Evolutionary conservation across 2,113 vertebrate species (phyloP), one percentile per base, ranked within the genome.

Genomic region (Varanus komodoensis): DNA sequence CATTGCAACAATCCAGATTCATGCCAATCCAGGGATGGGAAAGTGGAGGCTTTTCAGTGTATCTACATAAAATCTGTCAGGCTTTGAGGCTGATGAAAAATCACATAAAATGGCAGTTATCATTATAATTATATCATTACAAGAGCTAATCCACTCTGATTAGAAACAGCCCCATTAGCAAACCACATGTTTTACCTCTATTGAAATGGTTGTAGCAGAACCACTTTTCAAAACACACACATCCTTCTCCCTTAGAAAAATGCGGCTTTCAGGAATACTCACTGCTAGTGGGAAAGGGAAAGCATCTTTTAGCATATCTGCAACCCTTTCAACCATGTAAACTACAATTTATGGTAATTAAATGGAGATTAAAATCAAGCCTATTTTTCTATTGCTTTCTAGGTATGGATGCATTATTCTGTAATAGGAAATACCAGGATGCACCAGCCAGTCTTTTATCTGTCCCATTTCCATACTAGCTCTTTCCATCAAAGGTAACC

Each of bases 401-500:
- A 86, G 6, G 14, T 94, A 88, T 95, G 94, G 93, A 94, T 94
- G 94, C 92, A 94, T 93, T 87, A 57, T 91, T 90, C 92, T 91
- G 91, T 84, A 17, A 92, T 95, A 93, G 91, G 88, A 96, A 95
- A 82, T 32, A 11, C 77, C 82, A 84, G 86, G 89, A 54, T 96
- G 95, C 94, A 95, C 96, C 96, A 96, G 94, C 94, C 95, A 96
- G 96, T 96, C 95, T 95, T 84, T 67, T 3, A 93, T 97, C 97
- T 97, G 96, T 97, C 96, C 97, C 97, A 97, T 93, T 97, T 97
- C 96, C 97, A 96, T 92, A 96, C 96, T 96, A 95, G 92, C 93
- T 96, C 95, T 94, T 94, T 93, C 89, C n/a, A 74, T 74, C 6
- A 32, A 34, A n/a, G 4, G 11, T 74, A 12, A 19, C 12, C 32